These are phyloP conservation scores for Pica pica DNA, from an alignment of 2,113 vertebrate species.

Conservation along the genomic window DNA sequence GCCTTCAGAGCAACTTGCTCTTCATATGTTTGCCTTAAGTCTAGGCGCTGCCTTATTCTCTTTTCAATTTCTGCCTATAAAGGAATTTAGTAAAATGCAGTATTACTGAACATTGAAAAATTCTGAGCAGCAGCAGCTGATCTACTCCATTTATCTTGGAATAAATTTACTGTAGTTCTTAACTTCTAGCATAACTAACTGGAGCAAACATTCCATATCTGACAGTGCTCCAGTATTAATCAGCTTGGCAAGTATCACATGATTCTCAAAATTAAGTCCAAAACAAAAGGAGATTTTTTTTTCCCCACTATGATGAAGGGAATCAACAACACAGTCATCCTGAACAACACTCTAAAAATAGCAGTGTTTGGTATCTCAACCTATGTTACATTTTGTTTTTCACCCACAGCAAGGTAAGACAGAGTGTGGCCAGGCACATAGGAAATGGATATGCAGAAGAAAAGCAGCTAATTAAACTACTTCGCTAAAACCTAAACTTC, in stretches of 20 bases:
- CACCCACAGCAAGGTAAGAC: background rate
- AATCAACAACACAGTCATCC: background rate
- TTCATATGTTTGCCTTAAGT: constrained; percentile 77
- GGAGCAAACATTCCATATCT: background rate
- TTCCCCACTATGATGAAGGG: background rate
- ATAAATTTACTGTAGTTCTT: background rate
- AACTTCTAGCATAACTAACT: background rate
- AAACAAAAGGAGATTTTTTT: background rate
- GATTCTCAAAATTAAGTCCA: background rate
- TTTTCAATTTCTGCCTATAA: constrained; percentile 84
- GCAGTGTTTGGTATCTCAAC: background rate
- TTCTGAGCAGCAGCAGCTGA: background rate
- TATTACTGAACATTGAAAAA: background rate
- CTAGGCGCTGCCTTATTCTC: constrained; percentile 79
- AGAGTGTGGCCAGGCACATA: accelerated
- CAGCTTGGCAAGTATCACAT: background rate
- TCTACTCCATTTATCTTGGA: background rate
- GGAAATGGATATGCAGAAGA: background rate
- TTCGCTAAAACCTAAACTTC: background rate
- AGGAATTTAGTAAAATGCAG: background rate
- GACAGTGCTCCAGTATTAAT: background rate
- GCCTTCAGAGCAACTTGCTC: constrained; percentile 83
- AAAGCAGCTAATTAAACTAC: background rate
- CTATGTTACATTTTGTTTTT: background rate
- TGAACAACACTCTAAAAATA: background rate